These are phyloP conservation scores for Pristionchus entomophagus DNA, from an alignment of 2,888 invertebrate genomes.

Conservation along the genomic window DNA sequence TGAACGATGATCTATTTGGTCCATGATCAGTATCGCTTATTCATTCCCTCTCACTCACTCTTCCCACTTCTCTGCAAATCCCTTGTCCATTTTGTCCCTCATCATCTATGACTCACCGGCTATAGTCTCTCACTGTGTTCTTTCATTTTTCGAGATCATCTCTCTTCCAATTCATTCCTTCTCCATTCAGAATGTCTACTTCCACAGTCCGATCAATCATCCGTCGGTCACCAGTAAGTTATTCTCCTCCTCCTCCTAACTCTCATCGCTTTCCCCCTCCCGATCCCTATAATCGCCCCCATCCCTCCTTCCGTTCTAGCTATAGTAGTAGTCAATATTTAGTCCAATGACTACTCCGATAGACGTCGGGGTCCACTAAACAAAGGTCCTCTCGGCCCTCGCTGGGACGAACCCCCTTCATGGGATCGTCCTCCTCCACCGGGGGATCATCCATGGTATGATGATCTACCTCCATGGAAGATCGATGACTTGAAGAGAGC, in stretches of 20 bases:
- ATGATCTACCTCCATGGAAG: not conserved
- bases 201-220: not conserved
- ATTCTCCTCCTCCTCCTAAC: not conserved
- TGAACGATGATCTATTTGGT: not conserved
- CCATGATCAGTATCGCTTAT: not conserved
- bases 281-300: not conserved
- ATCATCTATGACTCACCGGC: not conserved
- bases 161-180: not conserved
- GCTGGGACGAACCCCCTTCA: not conserved
- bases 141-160: not conserved
- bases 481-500: not conserved
- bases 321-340: not conserved
- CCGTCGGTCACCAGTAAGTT: not conserved
- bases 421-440: not conserved
- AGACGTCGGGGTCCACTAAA: not conserved
- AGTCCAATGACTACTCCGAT: too few relatives aligned
- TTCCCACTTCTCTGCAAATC: not conserved
- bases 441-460: not conserved
- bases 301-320: not conserved
- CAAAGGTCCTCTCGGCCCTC: not conserved
- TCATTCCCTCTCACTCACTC: not conserved
- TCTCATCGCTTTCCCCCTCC: not conserved
- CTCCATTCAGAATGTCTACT: not conserved
- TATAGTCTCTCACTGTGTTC: not conserved
- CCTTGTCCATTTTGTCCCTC: not conserved